Conservation (phyloP, 2,797 vertebrate genomes). For the Chrosomus eos region DNA sequence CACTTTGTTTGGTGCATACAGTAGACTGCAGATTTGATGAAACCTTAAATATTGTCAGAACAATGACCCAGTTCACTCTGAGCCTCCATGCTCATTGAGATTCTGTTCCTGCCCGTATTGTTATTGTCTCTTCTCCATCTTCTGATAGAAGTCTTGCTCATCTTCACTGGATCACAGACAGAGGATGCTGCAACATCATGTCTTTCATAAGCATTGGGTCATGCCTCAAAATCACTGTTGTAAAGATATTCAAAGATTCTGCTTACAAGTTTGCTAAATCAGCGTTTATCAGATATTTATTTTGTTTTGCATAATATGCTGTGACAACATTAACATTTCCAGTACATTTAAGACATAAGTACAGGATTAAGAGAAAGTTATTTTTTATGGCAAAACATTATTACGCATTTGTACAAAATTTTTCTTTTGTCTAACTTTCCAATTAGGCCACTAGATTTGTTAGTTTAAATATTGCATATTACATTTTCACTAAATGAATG, state of each 20-base stretch:
- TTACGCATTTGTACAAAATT: not conserved
- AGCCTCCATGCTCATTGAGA: not conserved
- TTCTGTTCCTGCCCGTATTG: not conserved
- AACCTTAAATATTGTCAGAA: conserved; percentile 11
- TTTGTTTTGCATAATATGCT: not conserved
- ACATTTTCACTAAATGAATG: not conserved
- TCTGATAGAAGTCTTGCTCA: conserved; percentile 3
- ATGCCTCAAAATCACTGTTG: not conserved
- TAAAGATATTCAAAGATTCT: not conserved
- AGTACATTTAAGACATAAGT: not conserved
- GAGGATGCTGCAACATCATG: not conserved
- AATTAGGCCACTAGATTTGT: not conserved
- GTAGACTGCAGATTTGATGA: not conserved
- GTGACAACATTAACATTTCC: not conserved
- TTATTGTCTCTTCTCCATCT: conserved; percentile 8
- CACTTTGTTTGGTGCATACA: not conserved
- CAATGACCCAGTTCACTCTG: conserved; percentile 12
- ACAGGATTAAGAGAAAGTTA: not conserved
- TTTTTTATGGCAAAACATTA: not conserved
- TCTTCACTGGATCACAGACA: not conserved
- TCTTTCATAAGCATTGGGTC: not conserved
- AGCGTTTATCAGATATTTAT: not conserved
- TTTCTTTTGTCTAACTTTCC: not conserved
- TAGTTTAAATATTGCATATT: not conserved
- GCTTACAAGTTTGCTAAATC: not conserved